A percentile compares a stretch with the other conserved stretches of the same genome.
These are phyloP conservation scores for Yponomeuta plumbellus DNA, from an alignment of 2,888 invertebrate genomes.

Conservation along the genomic window DNA sequence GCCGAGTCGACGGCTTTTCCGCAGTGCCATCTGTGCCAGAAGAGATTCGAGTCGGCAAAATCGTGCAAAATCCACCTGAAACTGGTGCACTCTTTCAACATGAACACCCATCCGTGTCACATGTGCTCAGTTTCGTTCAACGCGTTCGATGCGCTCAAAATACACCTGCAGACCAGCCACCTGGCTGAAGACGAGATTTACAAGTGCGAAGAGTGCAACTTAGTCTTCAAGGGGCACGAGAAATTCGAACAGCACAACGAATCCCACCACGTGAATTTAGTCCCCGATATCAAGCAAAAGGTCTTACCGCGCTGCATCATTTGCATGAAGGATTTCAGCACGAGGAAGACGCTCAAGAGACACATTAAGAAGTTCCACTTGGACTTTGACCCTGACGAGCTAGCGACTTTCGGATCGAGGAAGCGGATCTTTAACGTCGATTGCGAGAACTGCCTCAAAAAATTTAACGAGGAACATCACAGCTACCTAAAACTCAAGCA, in stretches of 20 bases:
- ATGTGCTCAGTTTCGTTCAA: slow-evolving; percentile 53
- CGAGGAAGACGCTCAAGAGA: slow-evolving; percentile 52
- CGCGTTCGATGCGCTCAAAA: slow-evolving; percentile 43
- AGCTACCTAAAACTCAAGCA: slow-evolving; percentile 42
- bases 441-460: slow-evolving; percentile 51
- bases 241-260: slow-evolving; percentile 53
- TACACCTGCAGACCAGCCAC: slow-evolving; percentile 52
- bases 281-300: slow-evolving; percentile 35
- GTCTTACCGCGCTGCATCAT: slow-evolving; percentile 48
- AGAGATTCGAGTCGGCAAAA: slow-evolving; percentile 60
- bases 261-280: slow-evolving; percentile 33
- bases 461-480: slow-evolving; percentile 43
- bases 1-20: slow-evolving; percentile 51
- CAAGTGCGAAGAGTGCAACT: slow-evolving; percentile 57
- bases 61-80: slow-evolving; percentile 63
- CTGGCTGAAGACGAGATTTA: slow-evolving; percentile 54
- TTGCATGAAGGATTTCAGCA: slow-evolving; percentile 62
- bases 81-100: slow-evolving; percentile 53
- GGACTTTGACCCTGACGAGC: slow-evolving; percentile 50
- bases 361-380: slow-evolving; percentile 60
- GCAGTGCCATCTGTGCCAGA: slow-evolving; percentile 58
- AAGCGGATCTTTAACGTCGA: slow-evolving; percentile 38
- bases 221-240: slow-evolving; percentile 52
- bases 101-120: slow-evolving; percentile 57
- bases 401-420: slow-evolving; percentile 43